phyloP scores from a whole-genome alignment of 53 echinoderm and acorn worm species.

The Temnopleurus reevesii region DNA sequence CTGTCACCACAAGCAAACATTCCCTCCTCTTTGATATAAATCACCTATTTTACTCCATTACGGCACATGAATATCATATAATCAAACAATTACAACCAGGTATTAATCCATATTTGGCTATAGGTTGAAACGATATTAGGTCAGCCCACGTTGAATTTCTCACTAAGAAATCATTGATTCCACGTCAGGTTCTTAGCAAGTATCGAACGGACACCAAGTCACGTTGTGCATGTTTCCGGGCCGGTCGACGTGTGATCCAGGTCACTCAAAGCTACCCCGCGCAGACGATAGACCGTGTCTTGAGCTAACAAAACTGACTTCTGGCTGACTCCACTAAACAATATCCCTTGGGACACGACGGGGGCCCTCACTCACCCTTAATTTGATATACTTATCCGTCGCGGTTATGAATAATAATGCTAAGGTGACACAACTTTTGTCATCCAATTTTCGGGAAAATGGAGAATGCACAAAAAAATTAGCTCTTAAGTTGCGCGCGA shows the following conservation, averaged over 20 bases:
- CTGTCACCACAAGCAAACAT: neutral
- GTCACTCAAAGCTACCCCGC: neutral
- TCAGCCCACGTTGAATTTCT: neutral
- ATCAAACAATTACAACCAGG: too few species aligned
- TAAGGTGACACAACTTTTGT: slow-evolving; percentile 30
- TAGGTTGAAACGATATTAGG: too few species aligned
- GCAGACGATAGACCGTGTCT: neutral
- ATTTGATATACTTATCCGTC: neutral
- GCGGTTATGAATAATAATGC: slow-evolving; percentile 14
- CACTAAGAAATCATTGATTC: neutral
- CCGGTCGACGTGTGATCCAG: slow-evolving; percentile 15
- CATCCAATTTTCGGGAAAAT: slow-evolving; percentile 1
- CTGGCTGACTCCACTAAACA: neutral
- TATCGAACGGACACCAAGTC: slow-evolving; percentile 3
- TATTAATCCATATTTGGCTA: too few species aligned
- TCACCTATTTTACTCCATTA: neutral
- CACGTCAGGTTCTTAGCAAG: neutral
- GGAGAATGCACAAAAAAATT: neutral
- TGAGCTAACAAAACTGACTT: neutral
- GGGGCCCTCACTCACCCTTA: neutral
- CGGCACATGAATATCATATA: too few species aligned
- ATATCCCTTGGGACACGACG: neutral
- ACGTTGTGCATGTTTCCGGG: slow-evolving; percentile 42
- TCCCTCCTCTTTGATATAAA: neutral
- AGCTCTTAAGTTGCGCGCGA: neutral